These are phyloP conservation scores for Epinephelus lanceolatus DNA, from an alignment of 2,113 vertebrate genomes.

Conservation along the genomic window DNA sequence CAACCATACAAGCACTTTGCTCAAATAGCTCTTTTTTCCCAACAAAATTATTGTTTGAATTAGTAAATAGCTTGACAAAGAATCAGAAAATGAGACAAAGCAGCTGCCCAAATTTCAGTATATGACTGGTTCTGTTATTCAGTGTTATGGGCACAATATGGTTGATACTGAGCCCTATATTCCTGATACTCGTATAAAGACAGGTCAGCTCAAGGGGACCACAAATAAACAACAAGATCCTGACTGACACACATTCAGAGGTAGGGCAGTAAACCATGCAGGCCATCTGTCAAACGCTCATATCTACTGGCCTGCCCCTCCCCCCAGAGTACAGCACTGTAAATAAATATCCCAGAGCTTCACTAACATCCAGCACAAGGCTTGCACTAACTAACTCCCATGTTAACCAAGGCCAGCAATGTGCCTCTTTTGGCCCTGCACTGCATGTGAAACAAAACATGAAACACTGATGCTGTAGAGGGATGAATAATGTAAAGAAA, in stretches of 20 bases:
- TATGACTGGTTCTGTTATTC: not conserved
- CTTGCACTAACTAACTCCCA: conserved; percentile 10
- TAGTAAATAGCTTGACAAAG: not conserved
- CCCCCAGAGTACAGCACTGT: conserved; percentile 32
- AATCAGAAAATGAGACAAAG: not conserved
- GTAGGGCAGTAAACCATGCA: conserved; percentile 55
- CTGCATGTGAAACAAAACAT: not conserved
- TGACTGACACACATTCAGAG: conserved; percentile 70
- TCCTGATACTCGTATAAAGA: conserved; percentile 10
- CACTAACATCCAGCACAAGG: conserved; percentile 1
- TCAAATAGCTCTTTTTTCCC: not conserved
- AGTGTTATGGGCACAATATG: not conserved
- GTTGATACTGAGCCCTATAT: not conserved
- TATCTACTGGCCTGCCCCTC: conserved; percentile 51
- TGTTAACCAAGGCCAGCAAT: not conserved
- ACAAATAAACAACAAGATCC: conserved; percentile 45
- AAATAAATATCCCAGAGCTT: conserved; percentile 54
- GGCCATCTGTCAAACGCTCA: conserved; percentile 76
- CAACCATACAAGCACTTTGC: not conserved
- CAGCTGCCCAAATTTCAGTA: not conserved
- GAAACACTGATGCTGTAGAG: not conserved
- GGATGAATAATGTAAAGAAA: conserved; percentile 18
- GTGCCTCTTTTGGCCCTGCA: not conserved
- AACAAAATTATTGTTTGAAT: not conserved
- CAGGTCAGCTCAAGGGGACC: conserved; percentile 24